Evolutionary conservation across 2,888 invertebrate genomes (phyloP).

Genomic region (Cacoxenus indagator): DNA sequence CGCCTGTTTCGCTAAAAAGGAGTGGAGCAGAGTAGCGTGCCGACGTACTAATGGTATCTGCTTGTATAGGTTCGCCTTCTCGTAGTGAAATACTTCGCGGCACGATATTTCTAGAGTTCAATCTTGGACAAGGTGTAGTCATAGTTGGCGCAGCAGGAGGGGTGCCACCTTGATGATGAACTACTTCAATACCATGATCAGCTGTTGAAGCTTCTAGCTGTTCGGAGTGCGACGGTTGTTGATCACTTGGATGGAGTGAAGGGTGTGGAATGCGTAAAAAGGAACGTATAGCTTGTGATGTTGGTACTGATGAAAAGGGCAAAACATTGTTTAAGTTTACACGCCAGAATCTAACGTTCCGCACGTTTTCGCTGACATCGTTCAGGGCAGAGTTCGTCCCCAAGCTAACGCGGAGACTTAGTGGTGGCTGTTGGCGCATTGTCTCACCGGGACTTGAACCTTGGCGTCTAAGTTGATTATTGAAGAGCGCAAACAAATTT

Average conservation of each 20-base stretch:
- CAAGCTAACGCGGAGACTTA: neutral
- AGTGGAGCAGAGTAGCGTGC: slow-evolving; percentile 19
- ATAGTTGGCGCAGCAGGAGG: slow-evolving; percentile 10
- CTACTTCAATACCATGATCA: slow-evolving; percentile 37
- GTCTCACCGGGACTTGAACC: neutral
- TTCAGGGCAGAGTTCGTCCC: neutral
- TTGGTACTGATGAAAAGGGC: slow-evolving; percentile 60
- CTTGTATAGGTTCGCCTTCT: slow-evolving; percentile 42
- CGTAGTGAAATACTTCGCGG: slow-evolving; percentile 49
- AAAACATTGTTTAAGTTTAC: slow-evolving; percentile 64
- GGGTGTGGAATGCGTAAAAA: slow-evolving; percentile 58
- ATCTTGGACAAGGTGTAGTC: slow-evolving; percentile 28
- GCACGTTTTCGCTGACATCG: slow-evolving; percentile 15
- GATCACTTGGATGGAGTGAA: slow-evolving; percentile 41
- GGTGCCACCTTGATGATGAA: neutral
- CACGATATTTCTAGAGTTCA: slow-evolving; percentile 20
- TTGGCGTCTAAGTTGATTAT: slow-evolving; percentile 14
- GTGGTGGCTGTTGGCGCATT: neutral
- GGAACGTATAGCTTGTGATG: slow-evolving; percentile 62
- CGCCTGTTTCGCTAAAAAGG: slow-evolving; percentile 35
- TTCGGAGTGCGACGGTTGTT: slow-evolving; percentile 26
- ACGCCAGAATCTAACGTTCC: slow-evolving; percentile 58
- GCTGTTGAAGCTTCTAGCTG: slow-evolving; percentile 36
- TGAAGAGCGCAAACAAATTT: slow-evolving; percentile 2
- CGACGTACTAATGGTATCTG: slow-evolving; percentile 11